These are phyloP conservation scores for Drosophila neotestacea DNA, from an alignment of 2,888 invertebrate species.

Conservation along the genomic window DNA sequence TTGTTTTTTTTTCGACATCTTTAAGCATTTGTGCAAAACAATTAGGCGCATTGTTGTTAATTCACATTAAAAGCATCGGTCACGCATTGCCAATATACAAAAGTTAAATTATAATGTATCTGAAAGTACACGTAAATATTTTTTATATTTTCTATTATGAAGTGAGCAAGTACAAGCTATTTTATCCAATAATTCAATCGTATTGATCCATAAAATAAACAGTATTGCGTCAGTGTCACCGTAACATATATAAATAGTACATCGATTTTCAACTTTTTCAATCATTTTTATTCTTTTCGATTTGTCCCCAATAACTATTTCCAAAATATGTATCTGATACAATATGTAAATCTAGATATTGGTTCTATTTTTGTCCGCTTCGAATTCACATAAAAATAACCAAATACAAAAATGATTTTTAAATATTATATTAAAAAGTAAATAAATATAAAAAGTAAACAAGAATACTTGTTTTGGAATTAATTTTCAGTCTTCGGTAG, in stretches of 20 bases:
- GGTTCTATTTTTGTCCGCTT: neutral
- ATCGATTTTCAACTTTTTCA: constrained; percentile 19
- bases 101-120: constrained; percentile 29
- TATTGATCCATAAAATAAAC: constrained; percentile 33
- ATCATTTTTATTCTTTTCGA: constrained; percentile 9
- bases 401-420: neutral
- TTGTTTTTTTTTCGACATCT: constrained; percentile 49
- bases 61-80: constrained; percentile 73
- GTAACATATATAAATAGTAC: constrained; percentile 32
- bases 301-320: neutral
- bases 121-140: constrained; percentile 56
- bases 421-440: neutral
- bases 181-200: constrained; percentile 47
- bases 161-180: constrained; percentile 48
- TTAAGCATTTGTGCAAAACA: constrained; percentile 59
- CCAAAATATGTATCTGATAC: neutral
- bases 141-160: constrained; percentile 36
- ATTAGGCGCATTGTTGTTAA: constrained; percentile 71
- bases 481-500: constrained; percentile 47
- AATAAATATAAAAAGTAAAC: neutral
- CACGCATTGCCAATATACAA: constrained; percentile 74
- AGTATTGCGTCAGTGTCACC: constrained; percentile 57
- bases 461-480: constrained; percentile 27
- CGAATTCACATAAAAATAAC: neutral
- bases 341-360: neutral